phyloP scores from a whole-genome alignment of 2,888 invertebrate genomes.

The Coenonympha arcania region DNA sequence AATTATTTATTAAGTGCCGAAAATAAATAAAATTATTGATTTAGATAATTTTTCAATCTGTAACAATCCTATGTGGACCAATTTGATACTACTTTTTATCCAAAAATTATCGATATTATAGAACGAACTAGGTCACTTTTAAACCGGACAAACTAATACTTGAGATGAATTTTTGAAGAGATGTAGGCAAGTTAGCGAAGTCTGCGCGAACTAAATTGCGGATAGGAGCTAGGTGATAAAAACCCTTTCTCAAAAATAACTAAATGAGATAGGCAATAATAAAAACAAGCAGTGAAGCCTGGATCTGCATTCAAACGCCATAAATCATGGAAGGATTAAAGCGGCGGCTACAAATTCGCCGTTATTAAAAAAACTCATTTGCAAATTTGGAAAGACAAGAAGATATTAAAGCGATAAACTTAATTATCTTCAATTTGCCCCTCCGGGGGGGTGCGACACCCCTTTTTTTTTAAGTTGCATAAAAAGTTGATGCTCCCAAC shows the following conservation, averaged over 20 bases:
- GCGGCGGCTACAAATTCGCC: conserved; percentile 60
- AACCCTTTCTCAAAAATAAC: background rate
- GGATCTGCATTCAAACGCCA: conserved; percentile 27
- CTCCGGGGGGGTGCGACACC: conserved; percentile 49
- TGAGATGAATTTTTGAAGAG: no score
- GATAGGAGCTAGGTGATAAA: background rate
- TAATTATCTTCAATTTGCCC: conserved; percentile 60
- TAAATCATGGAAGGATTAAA: conserved; percentile 67
- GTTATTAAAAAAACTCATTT: conserved; percentile 74
- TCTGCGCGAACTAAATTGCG: background rate
- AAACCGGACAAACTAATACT: no score
- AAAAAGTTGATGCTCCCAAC: conserved; percentile 50
- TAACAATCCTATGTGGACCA: no score
- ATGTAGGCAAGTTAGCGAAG: no score
- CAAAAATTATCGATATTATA: no score
- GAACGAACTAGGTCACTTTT: no score
- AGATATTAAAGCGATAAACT: conserved; percentile 70
- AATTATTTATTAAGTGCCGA: no score
- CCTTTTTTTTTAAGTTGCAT: conserved; percentile 48
- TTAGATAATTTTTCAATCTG: no score
- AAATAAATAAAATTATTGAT: no score
- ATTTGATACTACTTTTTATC: no score
- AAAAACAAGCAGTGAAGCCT: background rate
- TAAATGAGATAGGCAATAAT: no score
- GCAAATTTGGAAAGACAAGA: conserved; percentile 71